Base-by-base conservation (phyloP, 2,113 vertebrate species). In the Pan paniscus region DNA sequence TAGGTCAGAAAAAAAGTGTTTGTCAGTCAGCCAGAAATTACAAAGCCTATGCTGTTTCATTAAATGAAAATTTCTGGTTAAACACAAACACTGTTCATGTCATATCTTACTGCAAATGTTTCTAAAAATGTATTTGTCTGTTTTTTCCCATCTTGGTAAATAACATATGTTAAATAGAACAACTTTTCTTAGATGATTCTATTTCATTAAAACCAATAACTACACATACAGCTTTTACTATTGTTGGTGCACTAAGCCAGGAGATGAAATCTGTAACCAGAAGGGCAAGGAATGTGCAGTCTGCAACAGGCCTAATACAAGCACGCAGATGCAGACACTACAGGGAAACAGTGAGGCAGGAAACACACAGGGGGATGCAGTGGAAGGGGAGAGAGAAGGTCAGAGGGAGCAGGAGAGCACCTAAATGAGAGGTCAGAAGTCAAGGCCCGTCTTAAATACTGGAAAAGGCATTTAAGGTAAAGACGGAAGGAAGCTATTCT, bases 31-130 rank as follows among this genome's bases (percentile, higher is more conserved):
- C 32, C 61, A 92, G 38, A 94, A 96, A 59, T 70, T 27, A 14
- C 5, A 64, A 72, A 72, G 57, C 52, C n/a, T 43, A 79, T 59
- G 22, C 68, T 82, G 64, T 76, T 59, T 38, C 48, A 52, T 59
- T 67, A 78, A 94, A 92, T 83, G 64, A 88, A 92, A 79, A 38
- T 52, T 89, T 92, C 55, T 70, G 67, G n/a, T 85, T 93, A 89
- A 93, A 75, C 38, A 85, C 79, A 7, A 85, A 85, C 8, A 67
- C 8, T 40, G 35, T 81, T 90, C 20, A 8, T 67, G n/a, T 78
- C 64, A 79, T 59, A 52, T 46, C 52, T 83, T 79, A 78, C 5
- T 22, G 43, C 55, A 95, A 89, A 75, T 90, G 16, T 89, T 70
- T 76, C 48, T 59, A 59, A 96, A 59, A 91, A 82, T 48, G 32